Evolutionary conservation across 1,140 invertebrate species (phyloP), one percentile per base, ranked within the genome.

Genomic region (Sweltsa coloradensis): DNA sequence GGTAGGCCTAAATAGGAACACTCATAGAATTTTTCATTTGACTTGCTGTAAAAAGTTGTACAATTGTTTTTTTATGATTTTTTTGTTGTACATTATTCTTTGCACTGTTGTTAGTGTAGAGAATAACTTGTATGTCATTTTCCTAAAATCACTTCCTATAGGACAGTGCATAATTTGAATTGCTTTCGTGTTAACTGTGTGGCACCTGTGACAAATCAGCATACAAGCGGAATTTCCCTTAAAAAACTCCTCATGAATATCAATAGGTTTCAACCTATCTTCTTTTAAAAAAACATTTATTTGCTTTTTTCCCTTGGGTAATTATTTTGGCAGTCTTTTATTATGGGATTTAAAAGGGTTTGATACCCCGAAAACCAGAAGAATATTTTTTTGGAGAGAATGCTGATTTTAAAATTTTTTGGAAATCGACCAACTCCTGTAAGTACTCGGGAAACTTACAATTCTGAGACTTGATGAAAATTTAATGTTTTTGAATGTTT

Each of bases 341-440:
- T 95, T 97, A 41, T 97, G 97, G 94, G 94, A 94, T 41, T 93
- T 93, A 7, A 93, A 97, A 66, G 75, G 90, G 55, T 98, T 97
- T 70, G 94, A 98, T 59, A 93, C 92, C 42, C 85, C 89, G 42
- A n/a, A 89, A 94, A 64, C 94, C 94, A 24, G 95, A 97, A 71
- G 89, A 91, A 13, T 98, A 97, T 67, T 72, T 98, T 41, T 98
- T 98, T 80, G 95, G 94, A 47, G 95, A 98, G 70, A 98, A 97
- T 76, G 79, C 84, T 45, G 95, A 98, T 66, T 71, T 97, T 19
- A 97, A 98, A n/a, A 68, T 97, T 97, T 65, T 70, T 98, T 36
- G 92, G 92, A 36, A 86, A 81, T 65, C 77, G 86, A 57, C 93
- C 94, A 22, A 89, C 91, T 41, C 89, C 92, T 44, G 90, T 95